phyloP scores from a whole-genome alignment of 2,888 invertebrate genomes.

The Tortrix viridana region DNA sequence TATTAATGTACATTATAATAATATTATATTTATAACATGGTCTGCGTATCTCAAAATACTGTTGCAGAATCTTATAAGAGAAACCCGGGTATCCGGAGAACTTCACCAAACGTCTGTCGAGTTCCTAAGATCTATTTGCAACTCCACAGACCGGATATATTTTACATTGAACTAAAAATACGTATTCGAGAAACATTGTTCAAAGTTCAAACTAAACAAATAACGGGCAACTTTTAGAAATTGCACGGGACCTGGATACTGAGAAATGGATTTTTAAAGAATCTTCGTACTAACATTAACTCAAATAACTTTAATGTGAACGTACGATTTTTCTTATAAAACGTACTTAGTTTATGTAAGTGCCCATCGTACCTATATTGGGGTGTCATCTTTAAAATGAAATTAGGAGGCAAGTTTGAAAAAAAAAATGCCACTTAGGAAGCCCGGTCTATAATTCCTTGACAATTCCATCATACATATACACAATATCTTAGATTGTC shows the following conservation, averaged over 20 bases:
- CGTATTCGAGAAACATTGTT: conserved; percentile 42
- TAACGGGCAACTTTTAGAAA: conserved; percentile 33
- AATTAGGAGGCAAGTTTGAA: too few relatives aligned
- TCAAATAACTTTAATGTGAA: too few relatives aligned
- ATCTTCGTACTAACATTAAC: not conserved
- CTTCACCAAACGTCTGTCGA: conserved; percentile 48
- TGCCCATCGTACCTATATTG: too few relatives aligned
- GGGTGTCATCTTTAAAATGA: too few relatives aligned
- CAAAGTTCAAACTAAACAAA: conserved; percentile 42
- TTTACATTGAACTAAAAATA: conserved; percentile 44
- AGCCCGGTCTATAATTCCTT: too few relatives aligned
- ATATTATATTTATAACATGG: not conserved
- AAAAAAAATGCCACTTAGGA: too few relatives aligned
- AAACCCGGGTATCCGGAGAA: conserved; percentile 50
- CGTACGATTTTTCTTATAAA: too few relatives aligned
- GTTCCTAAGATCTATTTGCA: conserved; percentile 49
- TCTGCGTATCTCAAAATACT: conserved; percentile 16
- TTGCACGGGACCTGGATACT: conserved; percentile 2
- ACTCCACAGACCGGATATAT: conserved; percentile 50
- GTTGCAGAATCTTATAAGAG: conserved; percentile 40
- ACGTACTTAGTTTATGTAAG: too few relatives aligned
- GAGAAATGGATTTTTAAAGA: conserved; percentile 6
- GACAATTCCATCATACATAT: too few relatives aligned
- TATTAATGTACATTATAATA: too few relatives aligned
- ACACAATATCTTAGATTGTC: too few relatives aligned